Conservation (phyloP, 2,888 invertebrate genomes). For the Apamea monoglypha region DNA sequence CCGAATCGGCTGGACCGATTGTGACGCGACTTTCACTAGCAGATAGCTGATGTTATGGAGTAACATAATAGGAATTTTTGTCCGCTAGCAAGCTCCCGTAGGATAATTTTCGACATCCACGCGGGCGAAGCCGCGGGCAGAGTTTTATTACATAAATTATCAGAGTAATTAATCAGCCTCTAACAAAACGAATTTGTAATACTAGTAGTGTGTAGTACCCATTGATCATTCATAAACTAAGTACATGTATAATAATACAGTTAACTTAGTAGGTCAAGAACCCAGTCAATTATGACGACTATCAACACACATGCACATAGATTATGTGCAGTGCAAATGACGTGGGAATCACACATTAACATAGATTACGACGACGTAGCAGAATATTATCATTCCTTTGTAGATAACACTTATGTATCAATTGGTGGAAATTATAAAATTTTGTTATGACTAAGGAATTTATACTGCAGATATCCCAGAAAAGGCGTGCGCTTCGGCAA, state of each 20-base stretch:
- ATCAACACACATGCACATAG: slow-evolving; percentile 10
- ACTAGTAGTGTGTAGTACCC: neutral
- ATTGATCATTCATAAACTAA: slow-evolving; percentile 20
- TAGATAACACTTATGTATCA: neutral
- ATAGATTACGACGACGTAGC: slow-evolving; percentile 2
- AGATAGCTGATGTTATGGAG: no score
- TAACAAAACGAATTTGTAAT: neutral
- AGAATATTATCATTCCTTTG: slow-evolving; percentile 18
- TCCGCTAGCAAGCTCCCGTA: no score
- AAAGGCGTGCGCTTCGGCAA: neutral
- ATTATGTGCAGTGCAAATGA: slow-evolving; percentile 5
- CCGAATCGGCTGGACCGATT: no score
- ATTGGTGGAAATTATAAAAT: neutral
- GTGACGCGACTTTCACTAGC: no score
- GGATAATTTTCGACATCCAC: no score
- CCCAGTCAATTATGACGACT: slow-evolving; percentile 42
- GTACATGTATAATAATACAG: slow-evolving; percentile 25
- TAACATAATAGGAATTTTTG: no score
- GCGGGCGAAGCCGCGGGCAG: no score
- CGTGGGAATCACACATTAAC: slow-evolving; percentile 21
- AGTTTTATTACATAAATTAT: neutral
- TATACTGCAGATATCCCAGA: neutral
- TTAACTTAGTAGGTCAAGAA: slow-evolving; percentile 56
- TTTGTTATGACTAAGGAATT: neutral
- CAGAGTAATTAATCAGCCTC: neutral